phyloP scores from a whole-genome alignment of 2,113 vertebrate genomes.

The Pungitius pungitius region DNA sequence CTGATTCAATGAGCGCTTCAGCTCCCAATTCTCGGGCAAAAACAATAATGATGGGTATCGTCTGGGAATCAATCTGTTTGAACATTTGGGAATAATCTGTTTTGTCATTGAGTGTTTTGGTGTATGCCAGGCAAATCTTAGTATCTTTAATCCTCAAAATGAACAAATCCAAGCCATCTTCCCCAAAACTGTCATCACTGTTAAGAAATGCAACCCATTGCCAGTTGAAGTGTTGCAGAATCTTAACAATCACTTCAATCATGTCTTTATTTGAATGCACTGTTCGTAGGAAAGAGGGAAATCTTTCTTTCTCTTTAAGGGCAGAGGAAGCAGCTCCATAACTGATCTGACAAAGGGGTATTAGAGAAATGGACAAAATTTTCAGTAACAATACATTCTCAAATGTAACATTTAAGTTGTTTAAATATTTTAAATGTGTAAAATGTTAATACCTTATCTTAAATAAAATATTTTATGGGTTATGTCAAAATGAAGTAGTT shows the following conservation, averaged over 20 bases:
- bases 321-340: conserved; percentile 71
- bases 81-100: conserved; percentile 40
- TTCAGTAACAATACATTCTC: neutral
- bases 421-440: neutral
- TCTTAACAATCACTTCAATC: conserved; percentile 76
- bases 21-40: conserved; percentile 38
- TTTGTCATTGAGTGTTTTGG: conserved; percentile 23
- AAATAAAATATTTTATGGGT: neutral
- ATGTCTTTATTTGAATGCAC: conserved; percentile 77
- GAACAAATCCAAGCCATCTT: conserved; percentile 65
- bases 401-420: neutral
- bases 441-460: neutral
- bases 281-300: conserved; percentile 83
- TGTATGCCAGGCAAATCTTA: conserved; percentile 80
- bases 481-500: neutral
- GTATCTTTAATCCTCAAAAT: conserved; percentile 32
- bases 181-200: conserved; percentile 72
- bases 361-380: neutral
- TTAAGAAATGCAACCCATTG: conserved; percentile 83
- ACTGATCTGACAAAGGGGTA: conserved; percentile 87
- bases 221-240: conserved; percentile 82
- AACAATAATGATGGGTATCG: conserved; percentile 62
- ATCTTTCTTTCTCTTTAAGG: conserved; percentile 71
- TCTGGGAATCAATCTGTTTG: conserved; percentile 60
- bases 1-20: conserved; percentile 70